phyloP scores from a whole-genome alignment of 2,113 vertebrate genomes.

The Chionis minor region DNA sequence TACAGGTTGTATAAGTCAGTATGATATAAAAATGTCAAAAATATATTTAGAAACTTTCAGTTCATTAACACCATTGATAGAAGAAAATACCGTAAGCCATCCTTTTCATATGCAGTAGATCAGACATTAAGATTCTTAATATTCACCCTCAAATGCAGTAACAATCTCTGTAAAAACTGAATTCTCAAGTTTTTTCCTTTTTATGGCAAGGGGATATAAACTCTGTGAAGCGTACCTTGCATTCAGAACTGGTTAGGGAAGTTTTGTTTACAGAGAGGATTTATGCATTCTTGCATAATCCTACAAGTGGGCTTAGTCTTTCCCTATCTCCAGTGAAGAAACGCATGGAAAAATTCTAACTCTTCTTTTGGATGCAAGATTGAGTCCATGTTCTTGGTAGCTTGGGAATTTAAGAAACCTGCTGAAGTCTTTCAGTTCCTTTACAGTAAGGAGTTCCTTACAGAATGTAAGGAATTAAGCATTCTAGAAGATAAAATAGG shows the following conservation, averaged over 20 bases:
- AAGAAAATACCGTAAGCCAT: not conserved
- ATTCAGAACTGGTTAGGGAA: constrained; percentile 17
- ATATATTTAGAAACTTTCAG: not conserved
- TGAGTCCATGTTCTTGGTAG: not conserved
- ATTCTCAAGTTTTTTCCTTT: not conserved
- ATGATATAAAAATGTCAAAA: not conserved
- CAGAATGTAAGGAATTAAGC: not conserved
- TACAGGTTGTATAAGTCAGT: not conserved
- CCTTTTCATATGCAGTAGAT: not conserved
- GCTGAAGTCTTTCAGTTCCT: not conserved
- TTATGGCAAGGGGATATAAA: not conserved
- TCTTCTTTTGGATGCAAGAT: not conserved
- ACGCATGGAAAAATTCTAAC: not conserved
- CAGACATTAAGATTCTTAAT: not conserved
- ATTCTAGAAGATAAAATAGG: not conserved
- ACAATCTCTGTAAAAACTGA: not conserved
- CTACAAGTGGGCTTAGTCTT: not conserved
- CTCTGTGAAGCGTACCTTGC: not conserved
- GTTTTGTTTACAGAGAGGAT: constrained; percentile 9
- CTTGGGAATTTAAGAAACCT: not conserved
- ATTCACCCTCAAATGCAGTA: not conserved
- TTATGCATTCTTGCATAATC: constrained; percentile 18
- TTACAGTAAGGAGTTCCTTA: not conserved
- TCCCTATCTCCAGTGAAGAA: not conserved
- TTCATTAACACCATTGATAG: not conserved